These are phyloP conservation scores for Acrobasis repandana DNA, from an alignment of 2,888 invertebrate genomes.

Conservation along the genomic window DNA sequence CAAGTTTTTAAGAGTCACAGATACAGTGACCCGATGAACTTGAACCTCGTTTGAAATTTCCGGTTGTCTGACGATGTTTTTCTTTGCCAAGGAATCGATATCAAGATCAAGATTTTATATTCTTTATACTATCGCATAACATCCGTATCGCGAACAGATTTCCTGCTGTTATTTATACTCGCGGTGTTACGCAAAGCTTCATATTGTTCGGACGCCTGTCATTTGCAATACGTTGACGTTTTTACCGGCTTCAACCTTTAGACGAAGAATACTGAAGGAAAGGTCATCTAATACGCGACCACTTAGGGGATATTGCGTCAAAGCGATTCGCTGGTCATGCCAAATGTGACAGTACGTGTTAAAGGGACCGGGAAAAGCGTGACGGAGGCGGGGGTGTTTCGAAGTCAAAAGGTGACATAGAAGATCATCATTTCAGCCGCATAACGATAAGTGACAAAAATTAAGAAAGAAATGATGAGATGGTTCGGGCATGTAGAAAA, in stretches of 20 bases:
- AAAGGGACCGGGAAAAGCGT: too few species aligned
- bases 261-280: too few species aligned
- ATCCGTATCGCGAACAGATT: constrained; percentile 12
- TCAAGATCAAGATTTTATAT: neutral
- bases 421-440: too few species aligned
- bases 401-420: too few species aligned
- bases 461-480: too few species aligned
- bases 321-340: too few species aligned
- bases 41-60: neutral
- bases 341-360: too few species aligned
- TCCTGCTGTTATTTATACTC: constrained; percentile 9
- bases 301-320: too few species aligned
- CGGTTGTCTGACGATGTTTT: neutral
- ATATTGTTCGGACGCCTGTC: constrained; percentile 12
- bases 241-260: neutral
- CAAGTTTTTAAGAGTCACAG: neutral
- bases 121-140: neutral
- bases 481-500: too few species aligned
- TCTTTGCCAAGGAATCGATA: neutral
- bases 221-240: constrained; percentile 2
- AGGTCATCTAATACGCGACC: too few species aligned
- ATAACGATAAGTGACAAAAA: too few species aligned
- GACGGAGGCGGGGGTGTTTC: too few species aligned
- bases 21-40: neutral
- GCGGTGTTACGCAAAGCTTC: constrained; percentile 11